Evolutionary conservation across 2,888 invertebrate genomes (phyloP), one percentile per base, ranked within the genome.

Genomic region (Drosophila picticornis): DNA sequence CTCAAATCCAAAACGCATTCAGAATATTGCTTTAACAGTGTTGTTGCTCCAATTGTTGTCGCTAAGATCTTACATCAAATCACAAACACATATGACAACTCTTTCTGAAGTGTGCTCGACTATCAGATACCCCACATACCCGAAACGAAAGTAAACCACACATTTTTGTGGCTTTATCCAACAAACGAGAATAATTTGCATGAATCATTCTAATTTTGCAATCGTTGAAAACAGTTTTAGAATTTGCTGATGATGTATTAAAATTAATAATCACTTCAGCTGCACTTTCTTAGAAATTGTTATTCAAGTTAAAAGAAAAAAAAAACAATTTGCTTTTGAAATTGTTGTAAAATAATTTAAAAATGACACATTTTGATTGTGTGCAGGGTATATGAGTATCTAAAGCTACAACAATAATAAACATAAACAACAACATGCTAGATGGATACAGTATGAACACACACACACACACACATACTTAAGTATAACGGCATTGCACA

Each of bases 1-100:
- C 34, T 50, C 38, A 38, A 76, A 75, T 72, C 72, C 84, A 72
- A 72, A 83, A 73, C 71, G 72, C 73, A 81, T 87, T 75, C 70
- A 72, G 71, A 84, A 80, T 65, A 55, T 58, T 36, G 52, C 22
- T 53, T 51, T 34, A 27, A 16, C 2, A 11, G 25, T 50, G 32
- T 48, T 38, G 48, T 57, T 61, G 52, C 31, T 58, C 46, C 46
- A 46, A 57, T 57, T 68, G 29, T 46, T 70, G 50, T 32, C n/a
- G 40, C 59, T 29, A 22, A 56, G 55, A 56, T 40, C 59, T 27
- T 53, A 58, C 60, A 66, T 55, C 67, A 72, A 76, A 65, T 57
- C 57, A 22, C 10, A 56, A 56, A 29, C 36, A 38, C 38, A 27
- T 56, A n/a, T n/a, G 6, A 38, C 6, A 9, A 4, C 13, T 27